Evolutionary conservation across 2,113 vertebrate genomes (phyloP).

Genomic region (Nycticorax nycticorax): DNA sequence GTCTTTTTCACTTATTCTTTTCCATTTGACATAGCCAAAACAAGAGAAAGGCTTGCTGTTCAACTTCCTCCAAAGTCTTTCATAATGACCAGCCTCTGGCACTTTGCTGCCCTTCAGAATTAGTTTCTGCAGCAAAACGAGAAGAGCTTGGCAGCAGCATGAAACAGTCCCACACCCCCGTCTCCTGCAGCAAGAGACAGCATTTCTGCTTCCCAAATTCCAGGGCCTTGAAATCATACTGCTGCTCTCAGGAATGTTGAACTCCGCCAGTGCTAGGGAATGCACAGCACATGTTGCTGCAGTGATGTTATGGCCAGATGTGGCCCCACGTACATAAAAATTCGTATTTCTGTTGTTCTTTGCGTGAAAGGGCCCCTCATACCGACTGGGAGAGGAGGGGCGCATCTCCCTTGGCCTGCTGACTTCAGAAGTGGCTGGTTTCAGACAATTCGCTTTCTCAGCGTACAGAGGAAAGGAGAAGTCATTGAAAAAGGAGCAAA

Average conservation of each 20-base stretch:
- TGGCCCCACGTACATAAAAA: neutral
- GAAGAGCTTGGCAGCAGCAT: neutral
- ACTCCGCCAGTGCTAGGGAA: neutral
- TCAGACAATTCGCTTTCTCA: neutral
- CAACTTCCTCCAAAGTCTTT: rapidly evolving
- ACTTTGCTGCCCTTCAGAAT: neutral
- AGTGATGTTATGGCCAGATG: slow-evolving; percentile 1
- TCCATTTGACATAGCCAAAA: neutral
- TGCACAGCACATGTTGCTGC: neutral
- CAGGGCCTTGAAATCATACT: slow-evolving; percentile 19
- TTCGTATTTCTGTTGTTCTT: neutral
- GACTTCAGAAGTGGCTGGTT: neutral
- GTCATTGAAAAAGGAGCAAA: neutral
- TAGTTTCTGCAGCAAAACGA: neutral
- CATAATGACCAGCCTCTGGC: neutral
- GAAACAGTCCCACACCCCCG: neutral
- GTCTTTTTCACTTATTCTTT: neutral
- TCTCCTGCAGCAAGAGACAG: neutral
- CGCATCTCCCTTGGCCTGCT: rapidly evolving
- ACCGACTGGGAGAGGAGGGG: neutral
- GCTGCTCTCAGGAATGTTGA: neutral
- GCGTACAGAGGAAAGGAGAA: neutral
- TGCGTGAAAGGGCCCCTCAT: rapidly evolving
- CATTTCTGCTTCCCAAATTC: slow-evolving; percentile 5
- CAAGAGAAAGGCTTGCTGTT: neutral